phyloP scores from a whole-genome alignment of 2,888 invertebrate genomes.

The Pomacea canaliculata region DNA sequence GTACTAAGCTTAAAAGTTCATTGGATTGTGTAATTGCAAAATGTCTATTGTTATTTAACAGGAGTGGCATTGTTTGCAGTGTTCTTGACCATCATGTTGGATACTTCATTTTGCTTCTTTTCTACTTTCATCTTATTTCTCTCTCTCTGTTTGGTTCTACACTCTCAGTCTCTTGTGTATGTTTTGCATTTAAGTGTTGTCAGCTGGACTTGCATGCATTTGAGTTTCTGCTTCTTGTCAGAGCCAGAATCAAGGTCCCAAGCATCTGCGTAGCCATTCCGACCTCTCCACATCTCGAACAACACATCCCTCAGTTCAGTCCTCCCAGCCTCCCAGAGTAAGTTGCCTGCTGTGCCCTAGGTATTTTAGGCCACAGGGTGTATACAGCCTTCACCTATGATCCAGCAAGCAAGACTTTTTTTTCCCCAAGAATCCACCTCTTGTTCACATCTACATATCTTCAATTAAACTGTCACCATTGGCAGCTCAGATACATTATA shows the following conservation, averaged over 20 bases:
- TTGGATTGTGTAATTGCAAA: too few relatives aligned
- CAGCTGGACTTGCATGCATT: background rate
- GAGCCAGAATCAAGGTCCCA: slow-evolving; percentile 23
- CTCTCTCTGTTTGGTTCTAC: background rate
- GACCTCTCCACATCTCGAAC: slow-evolving; percentile 31
- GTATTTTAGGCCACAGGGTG: background rate
- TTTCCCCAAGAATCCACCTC: too few relatives aligned
- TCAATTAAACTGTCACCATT: too few relatives aligned
- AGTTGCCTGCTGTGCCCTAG: slow-evolving; percentile 20
- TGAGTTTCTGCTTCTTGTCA: slow-evolving; percentile 3
- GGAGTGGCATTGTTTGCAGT: background rate
- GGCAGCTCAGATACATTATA: too few relatives aligned
- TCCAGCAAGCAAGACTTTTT: too few relatives aligned
- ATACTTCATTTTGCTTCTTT: background rate
- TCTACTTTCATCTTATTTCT: background rate
- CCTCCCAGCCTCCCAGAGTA: slow-evolving; percentile 33
- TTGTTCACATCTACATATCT: too few relatives aligned
- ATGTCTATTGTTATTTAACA: too few relatives aligned
- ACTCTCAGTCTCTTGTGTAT: background rate
- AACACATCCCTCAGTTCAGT: slow-evolving; percentile 28
- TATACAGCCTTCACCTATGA: background rate
- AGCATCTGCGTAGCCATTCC: slow-evolving; percentile 41
- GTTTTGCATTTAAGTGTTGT: background rate
- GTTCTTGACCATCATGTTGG: background rate
- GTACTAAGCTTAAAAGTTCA: too few relatives aligned